Evolutionary conservation across 2,888 invertebrate species (phyloP), one percentile per base, ranked within the genome.

Genomic region (Drymonia ruficornis): DNA sequence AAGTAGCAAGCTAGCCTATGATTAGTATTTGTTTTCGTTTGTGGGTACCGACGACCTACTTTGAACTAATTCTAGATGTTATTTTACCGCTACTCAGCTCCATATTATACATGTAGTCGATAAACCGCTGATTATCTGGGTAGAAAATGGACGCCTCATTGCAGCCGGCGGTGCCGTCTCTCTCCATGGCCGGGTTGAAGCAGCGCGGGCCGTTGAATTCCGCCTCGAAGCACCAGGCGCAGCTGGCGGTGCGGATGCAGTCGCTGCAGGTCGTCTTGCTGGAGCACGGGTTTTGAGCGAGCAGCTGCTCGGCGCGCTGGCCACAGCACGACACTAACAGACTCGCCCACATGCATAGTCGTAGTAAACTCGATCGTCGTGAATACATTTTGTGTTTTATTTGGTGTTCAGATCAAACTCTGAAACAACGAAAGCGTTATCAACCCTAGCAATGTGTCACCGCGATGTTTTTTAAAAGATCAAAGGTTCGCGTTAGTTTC

Each of bases 221-320:
- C 2, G 83, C 61, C 23, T 88, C 86, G 69, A 80, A 91, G 74
- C 92, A 92, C 98, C 98, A 99, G 9, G 97, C 97, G 83, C 99
- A 99, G 63, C 96, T 94, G 65, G 96, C 95, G 60, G 98, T 96
- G 82, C 97, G 95, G 68, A 98, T 97, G 86, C 99, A 99, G 72
- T 97, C 97, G 67, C 96, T 96, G 87, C 99, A 99, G 0, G 95
- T 96, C 65, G 95, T 95, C 90, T 97, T 97, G 69, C 95, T 95
- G 52, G 95, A 95, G 87, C 98, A 98, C 3, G 96, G 96, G 91
- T 97, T 97, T 87, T 95, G 95, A 1, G 93, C 94, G 6, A 93
- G 87, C 55, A 94, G 82, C 78, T 94, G 94, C 60, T 94, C 94
- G 0, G 94, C 89, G 19, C 85, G 83, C 66, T 93, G 91, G 9